phyloP scores from a whole-genome alignment of 2,113 vertebrate species.

The Pelobates fuscus region DNA sequence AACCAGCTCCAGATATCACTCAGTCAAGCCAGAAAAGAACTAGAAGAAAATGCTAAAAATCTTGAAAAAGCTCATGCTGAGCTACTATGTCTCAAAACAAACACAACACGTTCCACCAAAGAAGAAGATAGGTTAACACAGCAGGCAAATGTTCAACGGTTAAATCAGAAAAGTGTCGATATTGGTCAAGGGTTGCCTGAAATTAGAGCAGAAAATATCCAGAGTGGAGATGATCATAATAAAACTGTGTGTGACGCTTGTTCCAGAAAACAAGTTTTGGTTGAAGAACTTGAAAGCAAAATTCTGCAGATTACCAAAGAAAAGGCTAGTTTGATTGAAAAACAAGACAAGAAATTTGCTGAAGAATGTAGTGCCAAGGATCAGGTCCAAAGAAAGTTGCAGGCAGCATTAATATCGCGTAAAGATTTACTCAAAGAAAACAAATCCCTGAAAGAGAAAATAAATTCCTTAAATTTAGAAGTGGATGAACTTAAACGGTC shows the following conservation, averaged over 20 bases:
- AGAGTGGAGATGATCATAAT: constrained; percentile 43
- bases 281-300: constrained; percentile 63
- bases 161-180: neutral
- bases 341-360: constrained; percentile 56
- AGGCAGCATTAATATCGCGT: constrained; percentile 81
- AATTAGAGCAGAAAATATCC: constrained; percentile 50
- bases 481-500: constrained; percentile 62
- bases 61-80: constrained; percentile 62
- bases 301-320: constrained; percentile 60
- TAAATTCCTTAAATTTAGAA: constrained; percentile 60
- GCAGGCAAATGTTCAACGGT: constrained; percentile 38
- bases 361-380: constrained; percentile 62
- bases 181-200: constrained; percentile 27
- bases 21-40: constrained; percentile 66
- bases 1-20: constrained; percentile 57
- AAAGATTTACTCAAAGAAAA: constrained; percentile 81
- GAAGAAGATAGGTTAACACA: constrained; percentile 59
- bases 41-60: constrained; percentile 55
- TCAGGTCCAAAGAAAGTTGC: constrained; percentile 76
- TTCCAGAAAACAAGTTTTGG: constrained; percentile 58
- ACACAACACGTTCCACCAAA: constrained; percentile 55
- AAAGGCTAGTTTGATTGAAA: constrained; percentile 55
- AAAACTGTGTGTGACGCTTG: constrained; percentile 46
- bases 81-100: constrained; percentile 52
- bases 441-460: constrained; percentile 66